These are phyloP conservation scores for Micronisus gabar DNA, from an alignment of 2,113 vertebrate genomes.

Conservation along the genomic window DNA sequence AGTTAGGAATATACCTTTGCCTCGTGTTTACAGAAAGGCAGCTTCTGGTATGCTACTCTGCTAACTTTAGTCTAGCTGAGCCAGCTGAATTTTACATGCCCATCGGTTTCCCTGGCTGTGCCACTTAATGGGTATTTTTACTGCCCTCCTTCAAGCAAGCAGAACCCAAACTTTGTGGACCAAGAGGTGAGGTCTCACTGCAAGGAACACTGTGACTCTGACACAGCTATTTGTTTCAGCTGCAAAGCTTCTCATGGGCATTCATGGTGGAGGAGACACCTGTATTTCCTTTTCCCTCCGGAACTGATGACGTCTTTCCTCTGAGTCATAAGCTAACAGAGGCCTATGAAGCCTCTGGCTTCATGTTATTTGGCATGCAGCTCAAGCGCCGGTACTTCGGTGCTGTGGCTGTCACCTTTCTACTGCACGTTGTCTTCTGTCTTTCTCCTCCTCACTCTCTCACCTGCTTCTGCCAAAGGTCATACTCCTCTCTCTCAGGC, in stretches of 20 bases:
- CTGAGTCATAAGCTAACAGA: not conserved
- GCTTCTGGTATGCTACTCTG: not conserved
- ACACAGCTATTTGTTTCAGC: not conserved
- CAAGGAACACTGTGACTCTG: not conserved
- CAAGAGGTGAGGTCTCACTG: not conserved
- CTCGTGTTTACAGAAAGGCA: not conserved
- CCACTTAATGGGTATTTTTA: not conserved
- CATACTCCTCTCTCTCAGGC: not conserved
- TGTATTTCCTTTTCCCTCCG: not conserved
- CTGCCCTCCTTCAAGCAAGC: not conserved
- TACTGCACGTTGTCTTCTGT: not conserved
- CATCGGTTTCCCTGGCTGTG: not conserved
- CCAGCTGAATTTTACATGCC: not conserved
- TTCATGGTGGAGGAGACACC: not conserved
- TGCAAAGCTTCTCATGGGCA: not conserved
- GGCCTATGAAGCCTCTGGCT: not conserved
- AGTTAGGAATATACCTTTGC: too few species aligned
- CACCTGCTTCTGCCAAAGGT: not conserved
- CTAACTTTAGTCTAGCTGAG: not conserved
- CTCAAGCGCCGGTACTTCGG: not conserved
- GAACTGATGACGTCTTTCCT: not conserved
- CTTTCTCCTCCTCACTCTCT: not conserved
- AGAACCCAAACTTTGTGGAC: not conserved
- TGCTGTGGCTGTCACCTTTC: not conserved
- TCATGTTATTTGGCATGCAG: not conserved